Conservation (phyloP, 2,797 vertebrate species). For the Periophthalmus magnuspinnatus region DNA sequence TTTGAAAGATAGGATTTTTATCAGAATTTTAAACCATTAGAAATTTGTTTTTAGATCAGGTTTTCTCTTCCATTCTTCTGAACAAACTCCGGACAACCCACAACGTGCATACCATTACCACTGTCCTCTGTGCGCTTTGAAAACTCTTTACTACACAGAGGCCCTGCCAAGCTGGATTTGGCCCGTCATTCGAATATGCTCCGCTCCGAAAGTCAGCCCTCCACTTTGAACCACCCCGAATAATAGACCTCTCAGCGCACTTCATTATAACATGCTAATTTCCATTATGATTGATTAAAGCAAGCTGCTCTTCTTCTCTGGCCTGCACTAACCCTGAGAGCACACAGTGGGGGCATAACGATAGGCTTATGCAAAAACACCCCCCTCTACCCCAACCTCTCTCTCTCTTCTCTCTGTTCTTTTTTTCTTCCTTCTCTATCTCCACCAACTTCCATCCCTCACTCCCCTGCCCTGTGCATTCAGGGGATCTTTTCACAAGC, state of each 20-base stretch:
- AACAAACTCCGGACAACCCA: slow-evolving; percentile 8
- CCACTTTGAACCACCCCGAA: slow-evolving; percentile 69
- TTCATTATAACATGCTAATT: slow-evolving; percentile 79
- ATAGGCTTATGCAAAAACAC: slow-evolving; percentile 50
- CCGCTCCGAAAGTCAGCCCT: slow-evolving; percentile 56
- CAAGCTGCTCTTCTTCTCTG: slow-evolving; percentile 58
- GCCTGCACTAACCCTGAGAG: slow-evolving; percentile 51
- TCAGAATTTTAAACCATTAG: background rate
- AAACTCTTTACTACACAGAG: slow-evolving; percentile 40
- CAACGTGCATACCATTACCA: slow-evolving; percentile 16
- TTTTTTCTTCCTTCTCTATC: slow-evolving; percentile 35
- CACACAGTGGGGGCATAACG: slow-evolving; percentile 52
- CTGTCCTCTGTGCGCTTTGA: slow-evolving; percentile 27
- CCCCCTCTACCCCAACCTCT: slow-evolving; percentile 2
- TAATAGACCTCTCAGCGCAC: slow-evolving; percentile 64
- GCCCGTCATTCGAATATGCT: slow-evolving; percentile 41
- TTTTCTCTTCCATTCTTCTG: slow-evolving; percentile 4
- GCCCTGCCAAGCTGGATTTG: slow-evolving; percentile 53
- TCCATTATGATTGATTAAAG: slow-evolving; percentile 78
- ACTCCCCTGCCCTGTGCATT: slow-evolving; percentile 62
- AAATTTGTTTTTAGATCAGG: background rate
- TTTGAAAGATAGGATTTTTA: background rate
- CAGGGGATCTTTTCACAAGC: slow-evolving; percentile 73
- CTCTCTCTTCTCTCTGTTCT: background rate
- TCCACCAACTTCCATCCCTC: slow-evolving; percentile 61